phyloP scores from a whole-genome alignment of 2,888 invertebrate genomes.

The Plebejus anna region DNA sequence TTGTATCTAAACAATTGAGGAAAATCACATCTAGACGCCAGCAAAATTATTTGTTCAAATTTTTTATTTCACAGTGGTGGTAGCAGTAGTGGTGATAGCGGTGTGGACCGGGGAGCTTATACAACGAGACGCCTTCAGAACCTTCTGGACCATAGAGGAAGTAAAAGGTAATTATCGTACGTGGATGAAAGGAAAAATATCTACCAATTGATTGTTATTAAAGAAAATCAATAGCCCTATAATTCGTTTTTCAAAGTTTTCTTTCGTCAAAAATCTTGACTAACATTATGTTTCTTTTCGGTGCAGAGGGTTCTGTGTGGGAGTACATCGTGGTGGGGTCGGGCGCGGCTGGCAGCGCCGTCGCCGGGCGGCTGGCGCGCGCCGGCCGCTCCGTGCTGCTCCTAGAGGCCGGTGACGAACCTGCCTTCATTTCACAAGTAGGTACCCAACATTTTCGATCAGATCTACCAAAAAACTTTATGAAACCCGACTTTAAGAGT shows the following conservation, averaged over 20 bases:
- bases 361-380: constrained; percentile 53
- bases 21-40: too few relatives aligned
- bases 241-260: too few relatives aligned
- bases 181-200: too few relatives aligned
- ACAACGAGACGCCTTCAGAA: not conserved
- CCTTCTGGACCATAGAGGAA: not conserved
- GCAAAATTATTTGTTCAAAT: too few relatives aligned
- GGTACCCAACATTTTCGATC: not conserved
- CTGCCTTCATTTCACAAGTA: constrained; percentile 46
- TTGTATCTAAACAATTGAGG: too few relatives aligned
- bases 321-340: constrained; percentile 76
- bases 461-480: not conserved
- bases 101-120: constrained; percentile 1
- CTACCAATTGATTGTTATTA: too few relatives aligned
- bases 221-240: too few relatives aligned
- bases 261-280: too few relatives aligned
- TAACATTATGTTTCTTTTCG: not conserved
- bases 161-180: not conserved
- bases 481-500: not conserved
- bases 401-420: constrained; percentile 56
- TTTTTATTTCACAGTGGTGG: not conserved
- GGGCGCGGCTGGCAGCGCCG: constrained; percentile 57
- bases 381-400: constrained; percentile 50
- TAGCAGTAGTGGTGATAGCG: not conserved
- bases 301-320: constrained; percentile 53